Conservation (phyloP, 2,797 vertebrate genomes). For the Meda fulgida region DNA sequence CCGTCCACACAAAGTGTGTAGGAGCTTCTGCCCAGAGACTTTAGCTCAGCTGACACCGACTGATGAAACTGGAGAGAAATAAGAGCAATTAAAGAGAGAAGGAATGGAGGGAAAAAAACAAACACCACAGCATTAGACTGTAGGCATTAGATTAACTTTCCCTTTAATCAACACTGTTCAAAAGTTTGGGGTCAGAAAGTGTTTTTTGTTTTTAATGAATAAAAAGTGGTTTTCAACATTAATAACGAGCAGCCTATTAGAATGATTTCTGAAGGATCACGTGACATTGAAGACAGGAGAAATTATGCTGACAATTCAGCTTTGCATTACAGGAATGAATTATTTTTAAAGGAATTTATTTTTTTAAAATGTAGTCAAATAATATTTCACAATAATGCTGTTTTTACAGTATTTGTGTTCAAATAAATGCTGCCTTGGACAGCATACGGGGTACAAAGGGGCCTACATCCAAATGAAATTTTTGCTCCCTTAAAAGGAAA, state of each 20-base stretch:
- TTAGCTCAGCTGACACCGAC: conserved; percentile 87
- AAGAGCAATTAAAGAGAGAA: neutral
- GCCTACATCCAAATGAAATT: too few relatives aligned
- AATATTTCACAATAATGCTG: neutral
- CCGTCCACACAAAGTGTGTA: conserved; percentile 90
- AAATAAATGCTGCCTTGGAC: too few relatives aligned
- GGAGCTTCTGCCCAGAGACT: conserved; percentile 85
- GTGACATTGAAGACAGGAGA: neutral
- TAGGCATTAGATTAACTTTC: neutral
- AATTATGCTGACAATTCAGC: neutral
- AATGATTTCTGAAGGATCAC: neutral
- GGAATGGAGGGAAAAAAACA: neutral
- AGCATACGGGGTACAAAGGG: too few relatives aligned
- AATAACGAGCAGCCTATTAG: neutral
- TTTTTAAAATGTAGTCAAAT: too few relatives aligned
- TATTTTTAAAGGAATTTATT: neutral
- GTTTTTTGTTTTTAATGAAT: neutral
- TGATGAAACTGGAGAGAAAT: conserved; percentile 84
- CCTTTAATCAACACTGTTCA: neutral
- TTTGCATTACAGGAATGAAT: neutral
- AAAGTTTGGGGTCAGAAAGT: neutral
- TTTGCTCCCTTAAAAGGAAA: too few relatives aligned
- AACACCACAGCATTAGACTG: neutral
- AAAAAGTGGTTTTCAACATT: neutral
- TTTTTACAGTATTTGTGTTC: neutral